Evolutionary conservation across 2,113 vertebrate genomes (phyloP), one percentile per base, ranked within the genome.

Genomic region (Chelonoidis abingdonii): DNA sequence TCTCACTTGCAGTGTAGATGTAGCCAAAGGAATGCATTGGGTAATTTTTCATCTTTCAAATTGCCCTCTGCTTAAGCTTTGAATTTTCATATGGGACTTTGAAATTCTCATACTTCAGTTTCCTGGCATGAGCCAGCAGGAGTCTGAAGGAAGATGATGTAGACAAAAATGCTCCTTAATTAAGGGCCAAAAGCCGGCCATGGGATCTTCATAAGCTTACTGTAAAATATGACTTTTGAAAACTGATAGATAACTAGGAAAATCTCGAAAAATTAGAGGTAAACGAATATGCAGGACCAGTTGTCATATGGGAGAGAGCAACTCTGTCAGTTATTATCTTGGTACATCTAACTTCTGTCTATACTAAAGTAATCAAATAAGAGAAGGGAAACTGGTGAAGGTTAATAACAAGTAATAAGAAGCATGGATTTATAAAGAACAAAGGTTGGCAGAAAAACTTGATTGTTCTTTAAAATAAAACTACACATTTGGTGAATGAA

Each of bases 41-140:
- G 41, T 56, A 56, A 0, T 82, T 38, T 25, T 72, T 2, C 0
- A 0, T 88, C 25, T 49, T 87, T 95, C n/a, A 90, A 24, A 41
- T 84, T 88, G 84, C 89, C 44, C 5, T 8, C 0, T 84, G 9
- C 6, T 80, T 95, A 62, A 87, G 14, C 3, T 92, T 76, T 25
- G 90, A 4, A 86, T 85, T 52, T 35, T 84, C 87, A 17, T 81
- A 44, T 76, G 31, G 2, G 5, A 90, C 59, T 84, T 65, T 62
- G 44, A 94, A 94, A 47, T 93, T 5, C 84, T 82, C 49, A 1
- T 86, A 0, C 1, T 1, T 56, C n/a, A 38, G 22, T 56, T 82
- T 56, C n/a, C n/a, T 50, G 24, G 10, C 38, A 44, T 41, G 41
- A 44, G 44, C 72, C 72, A 76, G 10, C 72, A 76, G 22, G 41